These are phyloP conservation scores for Polydrusus pterygomalis DNA, from an alignment of 2,888 invertebrate genomes.

Conservation along the genomic window DNA sequence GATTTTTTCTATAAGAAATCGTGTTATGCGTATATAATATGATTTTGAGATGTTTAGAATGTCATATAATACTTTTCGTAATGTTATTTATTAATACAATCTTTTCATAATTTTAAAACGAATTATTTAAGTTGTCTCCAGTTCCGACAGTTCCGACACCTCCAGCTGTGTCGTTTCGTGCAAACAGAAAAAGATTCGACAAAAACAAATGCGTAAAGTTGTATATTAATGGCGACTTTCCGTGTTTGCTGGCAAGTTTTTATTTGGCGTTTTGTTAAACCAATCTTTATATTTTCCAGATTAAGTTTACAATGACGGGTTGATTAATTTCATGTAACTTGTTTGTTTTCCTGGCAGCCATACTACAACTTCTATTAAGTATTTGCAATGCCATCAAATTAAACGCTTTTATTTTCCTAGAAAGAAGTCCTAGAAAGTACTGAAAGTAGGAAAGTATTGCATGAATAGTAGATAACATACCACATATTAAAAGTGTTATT, in stretches of 20 bases:
- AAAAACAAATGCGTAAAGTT: conserved; percentile 2
- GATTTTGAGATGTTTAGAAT: no score
- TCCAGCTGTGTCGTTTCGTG: conserved; percentile 19
- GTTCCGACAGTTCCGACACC: no score
- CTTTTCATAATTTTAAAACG: neutral
- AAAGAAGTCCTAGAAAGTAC: no score
- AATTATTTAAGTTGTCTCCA: conserved; percentile 6
- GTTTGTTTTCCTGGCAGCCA: neutral
- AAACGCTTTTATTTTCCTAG: no score
- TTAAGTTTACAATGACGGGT: neutral
- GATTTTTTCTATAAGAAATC: no score
- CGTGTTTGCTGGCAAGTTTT: neutral
- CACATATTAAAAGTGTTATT: no score
- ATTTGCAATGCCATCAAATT: no score
- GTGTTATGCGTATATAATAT: no score
- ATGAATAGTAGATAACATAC: no score
- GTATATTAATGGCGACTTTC: conserved; percentile 10
- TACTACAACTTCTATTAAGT: no score
- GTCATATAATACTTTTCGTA: neutral
- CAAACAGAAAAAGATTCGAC: conserved; percentile 18
- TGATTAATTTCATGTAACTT: conserved; percentile 1
- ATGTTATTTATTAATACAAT: neutral
- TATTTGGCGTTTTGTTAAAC: conserved; percentile 17
- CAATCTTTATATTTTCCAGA: neutral
- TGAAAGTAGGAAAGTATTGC: no score